Conservation (phyloP, 2,113 vertebrate species). For the Ondatra zibethicus region DNA sequence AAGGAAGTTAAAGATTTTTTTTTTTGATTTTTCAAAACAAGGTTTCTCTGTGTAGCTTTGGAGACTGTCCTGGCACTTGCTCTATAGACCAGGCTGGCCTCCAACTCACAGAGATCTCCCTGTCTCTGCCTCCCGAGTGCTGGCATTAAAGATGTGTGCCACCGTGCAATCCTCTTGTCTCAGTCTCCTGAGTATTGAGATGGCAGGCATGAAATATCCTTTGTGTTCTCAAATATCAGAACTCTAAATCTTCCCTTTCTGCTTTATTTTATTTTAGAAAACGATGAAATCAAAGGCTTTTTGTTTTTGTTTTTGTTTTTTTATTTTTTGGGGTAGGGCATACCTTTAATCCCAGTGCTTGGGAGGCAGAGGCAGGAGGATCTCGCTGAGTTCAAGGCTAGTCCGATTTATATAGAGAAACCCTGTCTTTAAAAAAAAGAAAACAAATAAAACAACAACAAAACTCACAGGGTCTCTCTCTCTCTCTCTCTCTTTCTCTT, state of each 20-base stretch:
- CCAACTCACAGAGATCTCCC: background rate
- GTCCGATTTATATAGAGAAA: background rate
- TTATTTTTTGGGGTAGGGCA: background rate
- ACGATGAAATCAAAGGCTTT: slow-evolving; percentile 27
- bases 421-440: background rate
- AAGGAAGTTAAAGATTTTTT: slow-evolving; percentile 28
- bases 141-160: too few relatives aligned
- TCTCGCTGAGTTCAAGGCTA: background rate
- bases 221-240: slow-evolving; percentile 57
- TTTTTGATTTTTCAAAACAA: too few relatives aligned
- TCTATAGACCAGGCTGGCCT: background rate
- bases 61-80: too few relatives aligned
- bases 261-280: slow-evolving; percentile 61
- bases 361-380: background rate
- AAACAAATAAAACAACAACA: background rate
- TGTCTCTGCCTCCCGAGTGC: too few relatives aligned
- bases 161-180: background rate
- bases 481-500: slow-evolving; percentile 46
- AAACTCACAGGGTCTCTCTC: background rate
- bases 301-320: background rate
- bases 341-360: background rate
- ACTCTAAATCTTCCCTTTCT: slow-evolving; percentile 38
- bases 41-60: too few relatives aligned
- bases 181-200: background rate
- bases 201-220: background rate